These are phyloP conservation scores for Pristionchus mayeri DNA, from an alignment of 2,888 invertebrate genomes.

Conservation along the genomic window DNA sequence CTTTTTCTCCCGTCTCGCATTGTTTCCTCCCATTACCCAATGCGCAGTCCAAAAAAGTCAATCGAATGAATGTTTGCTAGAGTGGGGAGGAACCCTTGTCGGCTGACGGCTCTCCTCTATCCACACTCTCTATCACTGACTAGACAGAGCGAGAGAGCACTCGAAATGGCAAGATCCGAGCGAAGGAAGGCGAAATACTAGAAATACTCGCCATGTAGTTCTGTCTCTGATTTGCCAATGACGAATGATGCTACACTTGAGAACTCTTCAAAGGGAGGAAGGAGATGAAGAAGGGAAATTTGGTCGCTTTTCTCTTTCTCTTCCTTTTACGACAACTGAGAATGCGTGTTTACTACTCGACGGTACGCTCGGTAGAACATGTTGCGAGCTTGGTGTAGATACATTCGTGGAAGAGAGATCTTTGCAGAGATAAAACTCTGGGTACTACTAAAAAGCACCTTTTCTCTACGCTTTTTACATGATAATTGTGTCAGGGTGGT, in stretches of 20 bases:
- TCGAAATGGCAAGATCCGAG: neutral
- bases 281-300: too few species aligned
- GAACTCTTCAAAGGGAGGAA: slow-evolving; percentile 23
- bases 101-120: neutral
- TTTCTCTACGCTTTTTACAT: too few species aligned
- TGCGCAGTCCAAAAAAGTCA: slow-evolving; percentile 2
- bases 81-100: neutral
- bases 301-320: slow-evolving; percentile 14
- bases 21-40: slow-evolving; percentile 30
- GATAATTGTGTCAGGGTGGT: too few species aligned
- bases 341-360: slow-evolving; percentile 23
- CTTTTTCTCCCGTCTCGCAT: neutral
- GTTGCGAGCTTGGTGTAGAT: too few species aligned
- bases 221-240: too few species aligned
- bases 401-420: too few species aligned
- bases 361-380: too few species aligned
- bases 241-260: slow-evolving; percentile 19
- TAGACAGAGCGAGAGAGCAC: neutral
- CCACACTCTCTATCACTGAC: neutral
- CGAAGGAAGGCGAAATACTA: too few species aligned
- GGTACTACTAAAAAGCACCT: too few species aligned
- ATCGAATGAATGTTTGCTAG: slow-evolving; percentile 14
- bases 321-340: slow-evolving; percentile 39
- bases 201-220: too few species aligned
- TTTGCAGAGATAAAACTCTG: too few species aligned